These are phyloP conservation scores for Cyrtorhinus lividipennis DNA, from an alignment of 1,140 invertebrate genomes.

Conservation along the genomic window DNA sequence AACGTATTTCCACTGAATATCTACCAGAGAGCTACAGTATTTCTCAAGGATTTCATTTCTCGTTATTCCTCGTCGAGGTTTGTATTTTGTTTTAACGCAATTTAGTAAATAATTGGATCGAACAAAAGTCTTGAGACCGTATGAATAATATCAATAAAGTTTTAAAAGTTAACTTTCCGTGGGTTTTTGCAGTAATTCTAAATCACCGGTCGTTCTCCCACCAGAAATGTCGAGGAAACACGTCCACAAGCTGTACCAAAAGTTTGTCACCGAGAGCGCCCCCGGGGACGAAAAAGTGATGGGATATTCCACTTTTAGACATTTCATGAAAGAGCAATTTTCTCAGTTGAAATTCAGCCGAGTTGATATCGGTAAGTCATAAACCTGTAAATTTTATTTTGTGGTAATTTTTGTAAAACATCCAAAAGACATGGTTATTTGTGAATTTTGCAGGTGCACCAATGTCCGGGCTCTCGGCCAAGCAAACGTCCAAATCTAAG, in stretches of 20 bases:
- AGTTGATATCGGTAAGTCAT: constrained; percentile 36
- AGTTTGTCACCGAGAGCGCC: constrained; percentile 49
- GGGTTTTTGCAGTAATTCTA: constrained; percentile 28
- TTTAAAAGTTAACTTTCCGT: neutral
- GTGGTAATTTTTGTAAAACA: neutral
- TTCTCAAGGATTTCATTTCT: constrained; percentile 52
- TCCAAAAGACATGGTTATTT: neutral
- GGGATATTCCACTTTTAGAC: constrained; percentile 62
- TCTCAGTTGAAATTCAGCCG: constrained; percentile 60
- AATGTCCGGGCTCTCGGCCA: neutral
- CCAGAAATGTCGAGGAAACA: constrained; percentile 54
- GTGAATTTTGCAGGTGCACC: neutral
- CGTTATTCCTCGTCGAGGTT: constrained; percentile 32
- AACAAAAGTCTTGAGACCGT: too few relatives aligned
- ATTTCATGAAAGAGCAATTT: constrained; percentile 67
- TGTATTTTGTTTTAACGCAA: constrained; percentile 10
- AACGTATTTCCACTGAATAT: constrained; percentile 65
- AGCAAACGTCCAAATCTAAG: neutral
- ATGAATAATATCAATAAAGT: too few relatives aligned
- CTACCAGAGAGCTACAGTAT: constrained; percentile 58
- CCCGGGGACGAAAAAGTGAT: constrained; percentile 49
- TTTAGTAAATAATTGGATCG: too few relatives aligned
- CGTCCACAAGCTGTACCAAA: constrained; percentile 53
- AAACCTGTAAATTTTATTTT: neutral
- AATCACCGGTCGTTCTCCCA: constrained; percentile 44